Percentiles rank a stretch among this genome's conserved stretches.
These are phyloP conservation scores for Sarcophaga peregrina DNA, from an alignment of 1,140 invertebrate species.

Conservation along the genomic window DNA sequence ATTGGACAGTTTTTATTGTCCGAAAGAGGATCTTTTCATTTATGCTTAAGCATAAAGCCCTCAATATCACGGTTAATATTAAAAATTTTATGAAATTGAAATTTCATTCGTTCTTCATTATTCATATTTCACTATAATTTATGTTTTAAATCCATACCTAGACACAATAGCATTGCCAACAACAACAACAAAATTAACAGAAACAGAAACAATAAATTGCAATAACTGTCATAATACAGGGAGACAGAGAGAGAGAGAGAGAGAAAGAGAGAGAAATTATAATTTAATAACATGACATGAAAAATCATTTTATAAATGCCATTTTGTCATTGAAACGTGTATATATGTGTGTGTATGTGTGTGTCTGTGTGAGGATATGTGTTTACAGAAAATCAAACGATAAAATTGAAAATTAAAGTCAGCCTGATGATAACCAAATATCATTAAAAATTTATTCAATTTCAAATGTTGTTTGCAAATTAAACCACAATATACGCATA, in stretches of 20 bases:
- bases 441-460: conserved; percentile 1
- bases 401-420: background rate
- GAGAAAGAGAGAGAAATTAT: background rate
- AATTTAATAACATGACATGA: conserved; percentile 2
- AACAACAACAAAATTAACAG: too few relatives aligned
- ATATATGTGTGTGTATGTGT: background rate
- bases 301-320: background rate
- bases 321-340: background rate
- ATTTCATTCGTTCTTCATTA: too few relatives aligned
- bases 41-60: too few relatives aligned
- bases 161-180: too few relatives aligned
- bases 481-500: background rate
- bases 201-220: too few relatives aligned
- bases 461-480: background rate
- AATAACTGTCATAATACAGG: background rate
- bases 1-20: too few relatives aligned
- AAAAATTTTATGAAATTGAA: too few relatives aligned
- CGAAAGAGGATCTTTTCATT: too few relatives aligned
- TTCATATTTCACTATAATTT: too few relatives aligned
- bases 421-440: conserved; percentile 8
- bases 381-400: background rate
- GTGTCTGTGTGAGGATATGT: too few relatives aligned
- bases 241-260: background rate
- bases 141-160: too few relatives aligned
- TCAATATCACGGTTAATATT: too few relatives aligned